Conservation (phyloP, 2,888 invertebrate species). For the Uloborus plumipes region DNA sequence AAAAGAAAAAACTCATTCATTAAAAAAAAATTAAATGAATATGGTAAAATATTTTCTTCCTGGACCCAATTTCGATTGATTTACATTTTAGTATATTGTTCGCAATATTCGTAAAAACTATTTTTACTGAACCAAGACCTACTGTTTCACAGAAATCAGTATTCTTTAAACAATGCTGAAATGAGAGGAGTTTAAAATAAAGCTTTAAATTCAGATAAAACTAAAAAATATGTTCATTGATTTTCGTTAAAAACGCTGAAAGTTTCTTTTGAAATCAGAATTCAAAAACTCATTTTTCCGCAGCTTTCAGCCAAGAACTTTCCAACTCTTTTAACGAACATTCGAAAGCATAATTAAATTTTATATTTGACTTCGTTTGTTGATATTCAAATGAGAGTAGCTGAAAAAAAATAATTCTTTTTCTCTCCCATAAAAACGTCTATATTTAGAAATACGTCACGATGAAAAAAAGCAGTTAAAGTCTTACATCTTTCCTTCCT, state of each 20-base stretch:
- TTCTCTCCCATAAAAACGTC: conserved; percentile 21
- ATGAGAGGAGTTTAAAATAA: no score
- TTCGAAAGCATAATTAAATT: conserved; percentile 56
- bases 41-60: no score
- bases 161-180: no score
- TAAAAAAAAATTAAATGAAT: no score
- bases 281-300: conserved; percentile 35
- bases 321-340: conserved; percentile 48
- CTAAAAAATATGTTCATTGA: conserved; percentile 38
- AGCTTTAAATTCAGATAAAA: not conserved
- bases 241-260: conserved; percentile 44
- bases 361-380: conserved; percentile 60
- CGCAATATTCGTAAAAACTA: no score
- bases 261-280: conserved; percentile 37
- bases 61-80: no score
- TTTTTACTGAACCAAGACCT: no score
- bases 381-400: conserved; percentile 48
- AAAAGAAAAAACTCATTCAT: no score
- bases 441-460: conserved; percentile 32
- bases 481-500: not conserved
- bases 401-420: not conserved
- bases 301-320: conserved; percentile 18
- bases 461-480: conserved; percentile 16
- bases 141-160: no score
- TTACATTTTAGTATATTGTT: no score